Conservation (phyloP, 1,140 invertebrate species). For the Lineus longissimus region DNA sequence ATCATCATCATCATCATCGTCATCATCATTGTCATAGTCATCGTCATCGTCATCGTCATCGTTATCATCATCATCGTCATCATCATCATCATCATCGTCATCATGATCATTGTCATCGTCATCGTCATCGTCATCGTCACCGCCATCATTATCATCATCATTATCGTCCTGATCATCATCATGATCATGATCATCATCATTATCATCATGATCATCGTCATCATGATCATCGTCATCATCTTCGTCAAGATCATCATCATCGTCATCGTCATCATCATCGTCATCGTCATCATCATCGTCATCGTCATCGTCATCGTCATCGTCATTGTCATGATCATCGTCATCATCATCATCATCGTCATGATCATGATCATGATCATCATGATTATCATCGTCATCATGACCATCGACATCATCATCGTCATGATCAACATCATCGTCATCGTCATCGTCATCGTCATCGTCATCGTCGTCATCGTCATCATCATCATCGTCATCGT, state of each 20-base stretch:
- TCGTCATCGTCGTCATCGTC: constrained; percentile 18
- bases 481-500: constrained; percentile 17
- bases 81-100: no score
- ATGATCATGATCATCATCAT: constrained; percentile 20
- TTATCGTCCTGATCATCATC: no score
- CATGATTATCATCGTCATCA: no score
- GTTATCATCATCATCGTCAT: constrained; percentile 3
- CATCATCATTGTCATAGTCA: no score
- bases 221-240: constrained; percentile 11
- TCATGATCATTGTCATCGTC: no score
- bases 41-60: no score
- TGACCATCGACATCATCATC: no score
- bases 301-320: constrained; percentile 16
- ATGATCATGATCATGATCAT: no score
- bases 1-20: constrained; percentile 4
- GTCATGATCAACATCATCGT: no score
- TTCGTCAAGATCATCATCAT: background rate
- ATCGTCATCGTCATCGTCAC: constrained; percentile 6
- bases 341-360: constrained; percentile 17
- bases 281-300: constrained; percentile 15
- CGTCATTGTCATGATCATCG: constrained; percentile 8
- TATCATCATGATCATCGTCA: no score
- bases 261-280: constrained; percentile 17
- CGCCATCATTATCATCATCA: background rate
- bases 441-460: constrained; percentile 19